Evolutionary conservation across 2,797 vertebrate species (phyloP).

Genomic region (Danio choprae): DNA sequence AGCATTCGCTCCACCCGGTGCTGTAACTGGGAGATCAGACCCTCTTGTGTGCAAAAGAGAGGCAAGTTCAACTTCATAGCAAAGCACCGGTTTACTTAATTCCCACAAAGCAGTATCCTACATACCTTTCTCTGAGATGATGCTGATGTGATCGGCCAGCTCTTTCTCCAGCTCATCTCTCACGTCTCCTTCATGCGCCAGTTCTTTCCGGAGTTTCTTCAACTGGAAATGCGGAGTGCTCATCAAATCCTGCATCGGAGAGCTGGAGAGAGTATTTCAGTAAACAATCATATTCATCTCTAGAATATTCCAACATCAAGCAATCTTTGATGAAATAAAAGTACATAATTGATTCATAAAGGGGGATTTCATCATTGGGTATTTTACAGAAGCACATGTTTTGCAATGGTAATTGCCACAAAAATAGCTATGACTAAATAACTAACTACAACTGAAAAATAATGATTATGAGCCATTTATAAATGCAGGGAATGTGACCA

Average conservation of each 20-base stretch:
- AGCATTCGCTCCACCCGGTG: conserved; percentile 49
- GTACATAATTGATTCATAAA: neutral
- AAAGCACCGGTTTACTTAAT: neutral
- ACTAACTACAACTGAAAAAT: no score
- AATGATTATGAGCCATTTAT: neutral
- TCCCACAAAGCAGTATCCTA: neutral
- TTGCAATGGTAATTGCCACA: neutral
- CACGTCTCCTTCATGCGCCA: conserved; percentile 83
- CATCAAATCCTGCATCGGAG: conserved; percentile 90
- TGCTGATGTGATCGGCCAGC: conserved; percentile 74
- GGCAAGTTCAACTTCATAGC: neutral
- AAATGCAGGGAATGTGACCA: neutral
- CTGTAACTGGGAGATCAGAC: conserved; percentile 50
- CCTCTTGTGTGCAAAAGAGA: conserved; percentile 41
- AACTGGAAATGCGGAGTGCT: conserved; percentile 93
- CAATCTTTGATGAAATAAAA: neutral
- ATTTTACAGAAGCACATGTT: neutral
- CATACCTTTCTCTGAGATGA: conserved; percentile 85
- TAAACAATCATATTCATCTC: neutral
- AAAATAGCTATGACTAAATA: neutral
- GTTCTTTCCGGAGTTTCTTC: conserved; percentile 83
- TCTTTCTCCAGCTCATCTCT: conserved; percentile 88
- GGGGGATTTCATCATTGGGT: neutral
- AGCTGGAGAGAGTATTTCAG: conserved; percentile 62
- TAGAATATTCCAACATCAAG: neutral